Base-by-base conservation (phyloP, 1,140 invertebrate genomes). In the Rhagoletis zephyria region DNA sequence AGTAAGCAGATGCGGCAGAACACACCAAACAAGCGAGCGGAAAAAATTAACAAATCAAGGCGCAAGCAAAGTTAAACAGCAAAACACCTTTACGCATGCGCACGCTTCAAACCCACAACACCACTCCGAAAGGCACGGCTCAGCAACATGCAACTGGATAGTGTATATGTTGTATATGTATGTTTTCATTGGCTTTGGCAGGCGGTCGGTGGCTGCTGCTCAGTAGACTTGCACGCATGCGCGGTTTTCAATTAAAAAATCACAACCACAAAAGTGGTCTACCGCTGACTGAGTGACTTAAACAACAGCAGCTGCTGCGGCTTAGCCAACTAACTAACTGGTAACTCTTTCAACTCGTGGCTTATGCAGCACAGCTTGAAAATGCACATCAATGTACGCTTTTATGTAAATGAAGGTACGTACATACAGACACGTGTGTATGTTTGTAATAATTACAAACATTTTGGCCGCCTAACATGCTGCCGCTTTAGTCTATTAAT, bases 201-300 rank as follows among this genome's bases (percentile, higher is more conserved):
- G 30, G 30, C 30, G 30, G 30, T 0, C 30, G 30, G 30, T 30
- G 9, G 70, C 48, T 14, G 10, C 56, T 9, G 74, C 48, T 51
- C 74, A 19, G n/a, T 81, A 56, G 74, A n/a, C n/a, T 56, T 81
- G 74, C 48, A 81, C 74, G 74, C 74, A 81, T 81, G 74, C 48
- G 74, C 74, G 74, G n/a, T 81, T 81, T 81, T 81, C 74, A 81
- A 81, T 81, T 81, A 81, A 81, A 81, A 81, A 56, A 81, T 81
- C 48, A 81, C 74, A 81, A 56, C 74, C 74, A 81, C 74, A 81
- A 81, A 81, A 81, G 16, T 81, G 48, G 48, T 81, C 45, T 81
- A 81, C 74, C 74, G 74, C 74, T 81, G 74, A 51, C 74, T 56
- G 74, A 81, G 74, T 81, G 74, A 30, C 51, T 81, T 81, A 10